Base-by-base conservation (phyloP, 1,140 invertebrate species). In the Kradibia gibbosae region DNA sequence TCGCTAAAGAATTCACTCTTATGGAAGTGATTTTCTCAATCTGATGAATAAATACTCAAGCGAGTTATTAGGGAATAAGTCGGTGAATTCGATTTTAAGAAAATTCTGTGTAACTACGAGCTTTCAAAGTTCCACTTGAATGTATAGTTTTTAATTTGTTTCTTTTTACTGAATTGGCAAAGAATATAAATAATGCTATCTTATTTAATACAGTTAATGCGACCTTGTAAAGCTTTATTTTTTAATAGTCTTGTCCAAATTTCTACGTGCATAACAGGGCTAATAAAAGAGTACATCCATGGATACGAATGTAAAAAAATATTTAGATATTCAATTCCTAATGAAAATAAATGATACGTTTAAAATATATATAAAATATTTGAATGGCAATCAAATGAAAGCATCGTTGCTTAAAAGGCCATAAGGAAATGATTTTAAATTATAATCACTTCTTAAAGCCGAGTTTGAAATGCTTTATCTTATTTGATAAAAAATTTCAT, bases 61-160 rank as follows among this genome's bases (percentile, higher is more conserved):
- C 28, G 25, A 42, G 50, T 77, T 77, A 77, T 45, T 65, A 25
- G 39, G 28, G 3, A 0, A 3, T 15, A 13, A 0, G 55, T 0
- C 17, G 20, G 7, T 7, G 15, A 34, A 20, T 20, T 25, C 4
- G 73, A 25, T 25, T 72, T 20, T 39, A 65, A 65, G 25, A 67
- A 67, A 39, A 22, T 67, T 67, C 39, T 15, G n/a, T 39, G 13
- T n/a, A 39, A 7, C 4, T 4, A 31, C 1, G 13, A 17, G 10
- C 0, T 1, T 62, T 62, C 13, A 62, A 62, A 34, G 60, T 62
- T 17, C 2, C 20, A 45, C 62, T 15, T 70, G 60, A 78, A 78
- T 50, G 31, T 39, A 36, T 70, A 71, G 67, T 78, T 78, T 71
- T 78, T 78, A 70, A 78, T 70, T 70, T n/a, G 34, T 10, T 10